A percentile compares a stretch with the other conserved stretches of the same genome.
These are phyloP conservation scores for Strigamia transsilvanica DNA, from an alignment of 2,888 invertebrate species.

Conservation along the genomic window DNA sequence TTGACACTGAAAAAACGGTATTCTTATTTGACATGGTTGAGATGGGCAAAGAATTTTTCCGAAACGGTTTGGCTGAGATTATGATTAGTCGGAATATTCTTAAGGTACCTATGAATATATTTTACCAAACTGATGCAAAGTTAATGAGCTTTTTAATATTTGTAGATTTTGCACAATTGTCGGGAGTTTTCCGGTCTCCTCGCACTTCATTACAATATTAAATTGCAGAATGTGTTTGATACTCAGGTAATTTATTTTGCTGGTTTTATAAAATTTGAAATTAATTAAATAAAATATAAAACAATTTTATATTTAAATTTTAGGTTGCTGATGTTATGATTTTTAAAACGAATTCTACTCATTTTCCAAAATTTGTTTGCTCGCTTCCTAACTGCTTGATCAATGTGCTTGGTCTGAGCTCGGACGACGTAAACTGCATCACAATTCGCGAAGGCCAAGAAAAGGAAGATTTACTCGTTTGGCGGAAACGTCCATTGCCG, in stretches of 20 bases:
- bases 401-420: not conserved
- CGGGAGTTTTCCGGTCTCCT: slow-evolving; percentile 1
- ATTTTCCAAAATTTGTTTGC: not conserved
- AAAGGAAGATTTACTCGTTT: not conserved
- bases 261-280: not conserved
- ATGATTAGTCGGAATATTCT: not conserved
- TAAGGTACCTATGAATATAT: not conserved
- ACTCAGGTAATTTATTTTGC: not conserved
- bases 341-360: not conserved
- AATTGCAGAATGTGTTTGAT: slow-evolving; percentile 10
- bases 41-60: not conserved
- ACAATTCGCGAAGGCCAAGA: not conserved
- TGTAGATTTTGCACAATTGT: not conserved
- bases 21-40: slow-evolving; percentile 16
- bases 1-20: not conserved
- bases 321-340: slow-evolving; percentile 30
- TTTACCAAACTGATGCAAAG: not conserved
- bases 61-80: not conserved
- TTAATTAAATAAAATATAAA: not conserved
- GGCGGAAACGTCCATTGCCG: not conserved
- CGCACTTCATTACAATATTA: not conserved
- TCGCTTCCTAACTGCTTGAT: not conserved
- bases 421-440: not conserved
- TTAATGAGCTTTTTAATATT: not conserved
- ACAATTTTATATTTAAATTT: not conserved